Evolutionary conservation across 2,888 invertebrate genomes (phyloP), one percentile per base, ranked within the genome.

Genomic region (Napeogenes inachia): DNA sequence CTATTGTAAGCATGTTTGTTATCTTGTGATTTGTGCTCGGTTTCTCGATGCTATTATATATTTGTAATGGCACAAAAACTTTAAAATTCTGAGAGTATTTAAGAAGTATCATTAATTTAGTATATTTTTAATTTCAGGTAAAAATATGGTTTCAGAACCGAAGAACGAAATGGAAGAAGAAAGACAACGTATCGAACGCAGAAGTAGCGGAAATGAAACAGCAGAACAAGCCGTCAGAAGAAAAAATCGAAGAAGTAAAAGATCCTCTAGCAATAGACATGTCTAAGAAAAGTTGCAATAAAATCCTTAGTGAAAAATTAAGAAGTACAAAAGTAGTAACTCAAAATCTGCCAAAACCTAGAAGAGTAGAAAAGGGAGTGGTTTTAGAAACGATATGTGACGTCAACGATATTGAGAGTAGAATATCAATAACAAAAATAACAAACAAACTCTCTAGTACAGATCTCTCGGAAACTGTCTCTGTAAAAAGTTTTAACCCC

Each of bases 81-180:
- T 5, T 35, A 35, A 35, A 35, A 35, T 35, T 35, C 35, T 35
- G 4, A 5, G 6, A 35, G 6, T 46, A 45, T 55, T 58, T 10
- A 21, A 53, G 5, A 10, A 57, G 13, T 13, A 35, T 10, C 3
- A 21, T 30, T 13, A 5, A 50, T 35, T 50, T 30, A 8, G 47
- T 72, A 47, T 57, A 13, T 42, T 65, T 21, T 8, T 62, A 13
- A 35, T 68, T 76, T 47, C 93, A 96, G 96, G 96, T 96, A 74
- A 96, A 96, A 89, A 96, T 96, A 71, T 96, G 96, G 96, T 97
- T 97, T 84, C 96, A 96, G 88, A 97, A 97, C 81, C 92, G 97
- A 73, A 84, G 91, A 82, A 91, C 91, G 61, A 91, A 91, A 74
- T 91, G 98, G 84, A 98, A 98, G 90, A 98, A 98, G 83, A 97